Conservation (phyloP, 2,113 vertebrate genomes). For the Arvicanthis niloticus region DNA sequence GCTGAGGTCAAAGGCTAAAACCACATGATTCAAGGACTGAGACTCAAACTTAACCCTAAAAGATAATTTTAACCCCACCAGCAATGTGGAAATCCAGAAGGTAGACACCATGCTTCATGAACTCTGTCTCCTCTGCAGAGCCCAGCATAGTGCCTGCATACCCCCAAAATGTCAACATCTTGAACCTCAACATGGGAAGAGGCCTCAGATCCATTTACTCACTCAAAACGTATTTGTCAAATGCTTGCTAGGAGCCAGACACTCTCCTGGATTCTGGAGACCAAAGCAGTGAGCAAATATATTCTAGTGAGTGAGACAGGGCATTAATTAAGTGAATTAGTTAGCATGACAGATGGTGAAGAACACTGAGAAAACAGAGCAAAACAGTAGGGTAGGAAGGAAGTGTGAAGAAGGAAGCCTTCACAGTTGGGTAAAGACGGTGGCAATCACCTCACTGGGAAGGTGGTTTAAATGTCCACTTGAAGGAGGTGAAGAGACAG, state of each 20-base stretch:
- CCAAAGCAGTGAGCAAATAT: constrained; percentile 35
- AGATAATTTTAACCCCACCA: background rate
- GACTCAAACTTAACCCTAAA: background rate
- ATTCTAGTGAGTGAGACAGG: background rate
- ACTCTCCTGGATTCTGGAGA: constrained; percentile 29
- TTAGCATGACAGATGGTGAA: constrained; percentile 8
- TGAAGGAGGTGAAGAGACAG: background rate
- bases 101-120: background rate
- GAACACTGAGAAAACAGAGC: background rate
- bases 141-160: background rate
- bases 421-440: background rate
- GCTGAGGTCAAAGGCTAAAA: background rate
- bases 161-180: background rate
- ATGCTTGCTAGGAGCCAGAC: constrained; percentile 23
- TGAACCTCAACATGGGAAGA: background rate
- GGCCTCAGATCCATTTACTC: constrained; percentile 12
- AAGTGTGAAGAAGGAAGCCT: background rate
- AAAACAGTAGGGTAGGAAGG: background rate
- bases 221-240: constrained; percentile 32
- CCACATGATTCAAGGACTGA: background rate
- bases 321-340: constrained; percentile 45
- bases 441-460: background rate
- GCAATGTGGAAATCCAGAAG: background rate
- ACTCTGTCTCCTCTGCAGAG: background rate
- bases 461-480: background rate